Base-by-base conservation (phyloP, 1,140 invertebrate genomes). In the Scaptodrosophila lebanonensis region DNA sequence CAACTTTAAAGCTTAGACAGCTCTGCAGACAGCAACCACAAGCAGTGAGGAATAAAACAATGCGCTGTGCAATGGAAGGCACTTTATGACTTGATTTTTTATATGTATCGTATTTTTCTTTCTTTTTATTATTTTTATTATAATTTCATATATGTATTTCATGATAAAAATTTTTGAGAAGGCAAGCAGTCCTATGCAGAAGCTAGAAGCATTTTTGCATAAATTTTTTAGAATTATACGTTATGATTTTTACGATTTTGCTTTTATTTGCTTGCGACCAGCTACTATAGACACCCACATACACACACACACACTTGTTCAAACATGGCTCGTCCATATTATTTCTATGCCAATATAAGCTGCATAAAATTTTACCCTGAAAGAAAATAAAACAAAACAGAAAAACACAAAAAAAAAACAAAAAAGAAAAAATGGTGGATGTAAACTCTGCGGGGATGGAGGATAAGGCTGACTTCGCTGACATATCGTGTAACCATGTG, bases 51-150 rank as follows among this genome's bases (percentile, higher is more conserved):
- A 54, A 58, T 63, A 40, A 9, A 53, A 9, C 44, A 62, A 54
- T 36, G 66, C 39, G 52, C 52, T 49, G 39, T 52, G 53, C 30
- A 43, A 48, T 25, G 39, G 35, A 43, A 67, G 48, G 33, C 71
- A 61, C 51, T 79, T 79, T 79, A 79, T 79, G 73, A 60, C 75
- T 79, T 64, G 65, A 66, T 77, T 73, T 73, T 79, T 79, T 77
- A 68, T n/a, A n/a, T n/a, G n/a, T n/a, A n/a, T n/a, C n/a, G n/a
- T n/a, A n/a, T n/a, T n/a, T n/a, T n/a, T n/a, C n/a, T n/a, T n/a
- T n/a, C n/a, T n/a, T n/a, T n/a, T n/a, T n/a, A n/a, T n/a, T n/a
- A n/a, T n/a, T n/a, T n/a, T 79, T 68, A 48, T 79, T 68, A 73
- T 68, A 72, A 79, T 79, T 68, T 79, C 13, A 79, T 69, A 67